A percentile compares a stretch with the other conserved stretches of the same genome.
Conservation (phyloP, 2,888 invertebrate genomes). For the Melanophora roralis region DNA sequence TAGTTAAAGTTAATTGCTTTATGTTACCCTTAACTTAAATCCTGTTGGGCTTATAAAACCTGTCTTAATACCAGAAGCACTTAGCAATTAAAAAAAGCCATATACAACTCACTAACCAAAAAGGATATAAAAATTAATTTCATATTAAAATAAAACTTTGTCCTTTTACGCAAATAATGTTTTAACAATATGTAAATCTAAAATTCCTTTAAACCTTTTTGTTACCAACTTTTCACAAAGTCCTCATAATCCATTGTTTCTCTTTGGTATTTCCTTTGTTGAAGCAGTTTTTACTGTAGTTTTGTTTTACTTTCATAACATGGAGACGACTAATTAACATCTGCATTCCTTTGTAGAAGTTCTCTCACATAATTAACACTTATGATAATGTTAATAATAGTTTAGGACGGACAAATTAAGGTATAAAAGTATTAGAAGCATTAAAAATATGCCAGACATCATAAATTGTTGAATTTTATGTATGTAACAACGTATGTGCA, state of each 20-base stretch:
- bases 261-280: neutral
- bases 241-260: constrained; percentile 27
- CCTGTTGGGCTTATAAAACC: no score
- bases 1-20: no score
- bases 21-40: no score
- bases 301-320: constrained; percentile 12
- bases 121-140: constrained; percentile 19
- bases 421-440: neutral
- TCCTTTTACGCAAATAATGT: constrained; percentile 14
- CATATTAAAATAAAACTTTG: constrained; percentile 15
- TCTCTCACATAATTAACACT: constrained; percentile 59
- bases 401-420: neutral
- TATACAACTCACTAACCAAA: neutral
- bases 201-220: neutral
- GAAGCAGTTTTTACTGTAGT: neutral
- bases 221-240: neutral
- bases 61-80: no score
- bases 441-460: constrained; percentile 52
- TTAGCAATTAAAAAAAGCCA: no score
- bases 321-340: constrained; percentile 51
- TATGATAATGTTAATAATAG: constrained; percentile 42
- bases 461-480: constrained; percentile 24
- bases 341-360: constrained; percentile 42
- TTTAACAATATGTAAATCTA: neutral
- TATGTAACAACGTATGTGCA: neutral